These are phyloP conservation scores for Choreutis nemorana DNA, from an alignment of 2,888 invertebrate species.

Conservation along the genomic window DNA sequence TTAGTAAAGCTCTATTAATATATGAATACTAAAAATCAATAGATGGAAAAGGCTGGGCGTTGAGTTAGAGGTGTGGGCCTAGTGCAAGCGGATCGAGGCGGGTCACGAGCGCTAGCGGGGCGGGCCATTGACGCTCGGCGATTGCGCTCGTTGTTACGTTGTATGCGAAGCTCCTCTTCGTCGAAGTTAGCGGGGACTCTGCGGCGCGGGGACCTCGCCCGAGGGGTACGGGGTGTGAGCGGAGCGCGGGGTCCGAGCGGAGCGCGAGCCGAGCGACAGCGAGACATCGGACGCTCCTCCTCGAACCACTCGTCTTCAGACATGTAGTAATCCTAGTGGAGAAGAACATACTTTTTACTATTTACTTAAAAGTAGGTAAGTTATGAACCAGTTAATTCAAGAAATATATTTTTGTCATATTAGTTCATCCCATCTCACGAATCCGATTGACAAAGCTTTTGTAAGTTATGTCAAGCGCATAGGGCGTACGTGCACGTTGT, in stretches of 20 bases:
- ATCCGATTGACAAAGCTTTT: no score
- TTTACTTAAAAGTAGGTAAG: no score
- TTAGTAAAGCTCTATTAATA: no score
- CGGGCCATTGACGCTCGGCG: slow-evolving; percentile 32
- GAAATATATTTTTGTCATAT: no score
- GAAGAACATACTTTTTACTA: no score
- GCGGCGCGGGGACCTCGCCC: slow-evolving; percentile 31
- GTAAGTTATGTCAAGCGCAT: no score
- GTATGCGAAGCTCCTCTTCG: slow-evolving; percentile 28
- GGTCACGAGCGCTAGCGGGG: slow-evolving; percentile 41
- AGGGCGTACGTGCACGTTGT: no score
- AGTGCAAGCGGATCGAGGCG: slow-evolving; percentile 32
- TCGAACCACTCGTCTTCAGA: slow-evolving; percentile 42
- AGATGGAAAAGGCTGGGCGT: slow-evolving; percentile 52
- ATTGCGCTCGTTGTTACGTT: slow-evolving; percentile 39
- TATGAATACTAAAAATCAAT: no score
- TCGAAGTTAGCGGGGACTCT: slow-evolving; percentile 14
- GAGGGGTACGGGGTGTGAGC: slow-evolving; percentile 19
- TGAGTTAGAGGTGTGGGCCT: slow-evolving; percentile 35
- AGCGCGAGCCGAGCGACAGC: slow-evolving; percentile 43
- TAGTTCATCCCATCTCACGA: no score
- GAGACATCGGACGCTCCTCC: slow-evolving; percentile 36
- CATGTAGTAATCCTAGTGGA: slow-evolving; percentile 48
- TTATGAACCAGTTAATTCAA: no score
- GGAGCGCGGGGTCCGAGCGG: slow-evolving; percentile 28